phyloP scores from a whole-genome alignment of 2,888 invertebrate species.

The Watsonalla cultraria region DNA sequence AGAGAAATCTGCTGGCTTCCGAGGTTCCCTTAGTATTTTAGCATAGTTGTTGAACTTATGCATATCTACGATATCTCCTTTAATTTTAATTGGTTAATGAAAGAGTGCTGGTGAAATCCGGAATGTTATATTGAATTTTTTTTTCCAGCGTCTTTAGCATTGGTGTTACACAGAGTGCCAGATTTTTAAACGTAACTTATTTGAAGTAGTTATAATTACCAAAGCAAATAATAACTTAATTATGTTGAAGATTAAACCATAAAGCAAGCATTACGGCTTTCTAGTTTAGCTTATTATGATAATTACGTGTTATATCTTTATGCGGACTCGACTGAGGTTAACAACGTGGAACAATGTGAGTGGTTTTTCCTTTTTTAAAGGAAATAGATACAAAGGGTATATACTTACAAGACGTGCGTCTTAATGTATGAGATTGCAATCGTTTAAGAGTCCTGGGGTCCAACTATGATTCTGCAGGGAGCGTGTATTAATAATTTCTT shows the following conservation, averaged over 20 bases:
- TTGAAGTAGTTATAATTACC: background rate
- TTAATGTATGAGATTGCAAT: too few species aligned
- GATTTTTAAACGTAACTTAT: background rate
- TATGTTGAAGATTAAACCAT: background rate
- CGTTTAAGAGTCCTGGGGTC: too few species aligned
- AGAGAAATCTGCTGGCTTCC: constrained; percentile 26
- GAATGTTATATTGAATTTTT: too few species aligned
- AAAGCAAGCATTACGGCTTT: background rate
- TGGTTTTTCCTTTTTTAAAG: background rate
- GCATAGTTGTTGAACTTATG: constrained; percentile 11
- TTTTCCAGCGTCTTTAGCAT: too few species aligned
- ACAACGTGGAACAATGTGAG: background rate
- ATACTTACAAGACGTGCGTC: too few species aligned
- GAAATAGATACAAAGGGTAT: background rate
- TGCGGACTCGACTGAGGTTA: background rate
- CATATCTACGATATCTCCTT: background rate
- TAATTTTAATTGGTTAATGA: background rate
- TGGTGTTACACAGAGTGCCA: too few species aligned
- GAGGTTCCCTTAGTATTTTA: constrained; percentile 22
- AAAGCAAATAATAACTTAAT: background rate
- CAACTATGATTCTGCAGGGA: too few species aligned
- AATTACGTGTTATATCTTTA: background rate
- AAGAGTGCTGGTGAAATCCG: too few species aligned
- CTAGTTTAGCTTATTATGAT: background rate
- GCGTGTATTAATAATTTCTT: too few species aligned